Percentiles rank a stretch among this genome's conserved stretches.
Evolutionary conservation across 2,797 vertebrate species (phyloP).

Genomic region (Atherinosoma microstoma): DNA sequence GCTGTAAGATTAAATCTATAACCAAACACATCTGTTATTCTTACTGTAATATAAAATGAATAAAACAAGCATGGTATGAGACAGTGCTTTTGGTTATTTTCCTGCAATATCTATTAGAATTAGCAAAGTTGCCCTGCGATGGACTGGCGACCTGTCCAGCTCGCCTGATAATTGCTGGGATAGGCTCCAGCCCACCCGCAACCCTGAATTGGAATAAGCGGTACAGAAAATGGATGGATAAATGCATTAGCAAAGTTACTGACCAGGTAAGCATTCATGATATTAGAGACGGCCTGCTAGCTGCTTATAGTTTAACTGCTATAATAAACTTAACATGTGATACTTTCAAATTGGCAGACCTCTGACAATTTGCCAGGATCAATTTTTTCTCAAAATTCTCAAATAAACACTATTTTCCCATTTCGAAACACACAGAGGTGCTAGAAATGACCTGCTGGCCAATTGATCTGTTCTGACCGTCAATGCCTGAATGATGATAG

Average conservation of each 20-base stretch:
- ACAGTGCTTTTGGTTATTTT: neutral
- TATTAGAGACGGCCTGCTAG: neutral
- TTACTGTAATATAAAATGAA: neutral
- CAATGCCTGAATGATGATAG: too few species aligned
- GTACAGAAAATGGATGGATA: too few species aligned
- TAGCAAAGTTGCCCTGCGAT: neutral
- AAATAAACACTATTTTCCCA: too few species aligned
- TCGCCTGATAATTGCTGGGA: too few species aligned
- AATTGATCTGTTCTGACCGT: too few species aligned
- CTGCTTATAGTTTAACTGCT: neutral
- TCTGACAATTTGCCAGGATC: neutral
- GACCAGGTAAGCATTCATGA: neutral
- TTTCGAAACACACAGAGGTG: too few species aligned
- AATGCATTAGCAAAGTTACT: neutral
- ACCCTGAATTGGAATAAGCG: too few species aligned
- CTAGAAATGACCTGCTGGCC: too few species aligned
- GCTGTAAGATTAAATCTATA: neutral
- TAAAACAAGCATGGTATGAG: too few species aligned
- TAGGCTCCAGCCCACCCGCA: too few species aligned
- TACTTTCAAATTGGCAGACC: too few species aligned
- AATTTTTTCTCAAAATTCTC: neutral
- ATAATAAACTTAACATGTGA: neutral
- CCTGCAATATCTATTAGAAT: neutral
- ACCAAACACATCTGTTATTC: neutral
- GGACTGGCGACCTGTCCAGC: too few species aligned